Base-by-base conservation (phyloP, 92 coral and sea anemone genomes). In the Zoanthus solanderi region DNA sequence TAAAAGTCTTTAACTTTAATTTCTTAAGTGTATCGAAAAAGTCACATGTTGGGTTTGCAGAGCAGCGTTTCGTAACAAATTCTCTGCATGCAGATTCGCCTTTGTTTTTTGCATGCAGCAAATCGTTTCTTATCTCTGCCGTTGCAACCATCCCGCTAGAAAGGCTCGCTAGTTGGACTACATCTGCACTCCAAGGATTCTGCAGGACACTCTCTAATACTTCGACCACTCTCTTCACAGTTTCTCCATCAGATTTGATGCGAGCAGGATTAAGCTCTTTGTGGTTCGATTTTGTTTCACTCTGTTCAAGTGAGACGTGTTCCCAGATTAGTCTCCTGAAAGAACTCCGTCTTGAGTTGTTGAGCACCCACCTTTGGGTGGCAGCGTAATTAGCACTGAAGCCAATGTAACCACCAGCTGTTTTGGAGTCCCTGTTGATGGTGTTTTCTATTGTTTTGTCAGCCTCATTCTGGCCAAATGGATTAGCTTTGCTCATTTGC, bases 361-460 rank as follows among this genome's bases (percentile, higher is more conserved):
- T 91, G 23, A 90, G 89, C 29, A 92, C 92, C 94, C 93, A 94
- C 74, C 93, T 85, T 78, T 92, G 93, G 29, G 92, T 92, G 44
- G 89, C 94, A 12, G 94, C 94, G 84, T 90, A 92, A 65, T 92
- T 94, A 6, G 92, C 73, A 28, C 94, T 91, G 66, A 91, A 91
- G 23, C 92, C 88, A 60, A 86, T 87, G 71, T 94, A 91, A 9
- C 94, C 94, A 23, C 96, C 91, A 76, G 85, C 84, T 34, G 92
- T 89, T 84, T 91, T 93, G 87, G 92, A 93, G 88, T 93, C 94
- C 30, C 89, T 63, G 80, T 94, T 94, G 66, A 93, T 87, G 15
- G 92, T 91, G 30, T 91, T 93, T 65, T 93, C 96, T 50, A 93
- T 93, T 50, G 96, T 89, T 84, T 94, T 91, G 87, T 89, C 96